Conservation (phyloP, 2,113 vertebrate genomes). For the rabbit (Oryctolagus cuniculus) region DNA sequence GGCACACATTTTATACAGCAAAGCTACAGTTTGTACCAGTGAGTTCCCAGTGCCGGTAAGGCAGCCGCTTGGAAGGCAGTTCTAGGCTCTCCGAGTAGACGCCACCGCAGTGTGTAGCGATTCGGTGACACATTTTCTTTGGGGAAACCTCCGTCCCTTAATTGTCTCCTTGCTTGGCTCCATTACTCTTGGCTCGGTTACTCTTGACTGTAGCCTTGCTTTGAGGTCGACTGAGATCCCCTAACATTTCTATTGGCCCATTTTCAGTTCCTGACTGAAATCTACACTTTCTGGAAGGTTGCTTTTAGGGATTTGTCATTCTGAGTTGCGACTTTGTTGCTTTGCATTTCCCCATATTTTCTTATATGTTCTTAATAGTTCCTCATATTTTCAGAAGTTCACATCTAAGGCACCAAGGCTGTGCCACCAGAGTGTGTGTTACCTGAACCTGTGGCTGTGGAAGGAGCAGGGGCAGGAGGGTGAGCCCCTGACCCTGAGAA, state of each 20-base stretch:
- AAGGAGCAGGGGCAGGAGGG: background rate
- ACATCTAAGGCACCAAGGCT: too few species aligned
- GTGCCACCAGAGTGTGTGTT: background rate
- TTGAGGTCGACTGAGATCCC: constrained; percentile 14
- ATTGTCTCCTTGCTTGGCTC: constrained; percentile 35
- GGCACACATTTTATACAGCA: background rate
- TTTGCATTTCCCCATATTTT: constrained; percentile 21
- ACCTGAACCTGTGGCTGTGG: background rate
- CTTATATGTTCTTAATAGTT: constrained; percentile 40
- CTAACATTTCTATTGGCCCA: background rate
- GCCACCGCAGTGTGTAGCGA: background rate
- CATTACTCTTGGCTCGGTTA: background rate
- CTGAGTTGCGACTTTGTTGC: constrained; percentile 6
- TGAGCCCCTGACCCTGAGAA: background rate
- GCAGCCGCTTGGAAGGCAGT: background rate
- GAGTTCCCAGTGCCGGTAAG: background rate
- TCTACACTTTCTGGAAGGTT: background rate
- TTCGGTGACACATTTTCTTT: constrained; percentile 37
- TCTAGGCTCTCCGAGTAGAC: background rate
- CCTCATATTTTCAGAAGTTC: background rate
- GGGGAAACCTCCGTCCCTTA: too few species aligned
- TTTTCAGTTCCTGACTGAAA: constrained; percentile 24
- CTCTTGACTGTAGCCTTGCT: constrained; percentile 4
- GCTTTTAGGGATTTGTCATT: constrained; percentile 8
- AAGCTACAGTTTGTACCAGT: background rate